Conservation (phyloP, 2,888 invertebrate genomes). For the Poecilus cupreus region DNA sequence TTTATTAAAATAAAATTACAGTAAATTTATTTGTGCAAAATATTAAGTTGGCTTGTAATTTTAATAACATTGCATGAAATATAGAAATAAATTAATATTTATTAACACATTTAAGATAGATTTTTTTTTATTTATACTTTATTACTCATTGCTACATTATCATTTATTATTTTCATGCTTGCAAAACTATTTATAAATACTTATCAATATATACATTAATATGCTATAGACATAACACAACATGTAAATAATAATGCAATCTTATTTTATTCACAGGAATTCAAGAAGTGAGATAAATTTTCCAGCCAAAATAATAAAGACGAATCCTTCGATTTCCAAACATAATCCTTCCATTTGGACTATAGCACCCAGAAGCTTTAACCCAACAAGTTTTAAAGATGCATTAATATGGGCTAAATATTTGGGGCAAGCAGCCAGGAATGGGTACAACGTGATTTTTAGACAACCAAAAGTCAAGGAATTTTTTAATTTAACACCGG, state of each 20-base stretch:
- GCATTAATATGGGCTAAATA: constrained; percentile 84
- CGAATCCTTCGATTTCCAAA: neutral
- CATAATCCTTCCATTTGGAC: constrained; percentile 68
- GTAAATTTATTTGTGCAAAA: too few species aligned
- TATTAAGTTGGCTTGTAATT: too few species aligned
- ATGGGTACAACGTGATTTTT: constrained; percentile 83
- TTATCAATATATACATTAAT: neutral
- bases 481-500: constrained; percentile 79
- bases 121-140: constrained; percentile 56
- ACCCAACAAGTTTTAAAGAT: constrained; percentile 71
- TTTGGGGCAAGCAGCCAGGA: constrained; percentile 83
- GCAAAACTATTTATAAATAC: neutral
- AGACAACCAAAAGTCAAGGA: constrained; percentile 79
- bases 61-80: too few species aligned
- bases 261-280: neutral
- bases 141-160: too few species aligned
- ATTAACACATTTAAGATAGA: too few species aligned
- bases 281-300: neutral
- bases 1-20: too few species aligned
- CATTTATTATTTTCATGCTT: neutral
- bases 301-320: constrained; percentile 17
- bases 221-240: neutral
- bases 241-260: neutral
- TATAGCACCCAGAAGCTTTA: constrained; percentile 65
- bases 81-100: too few species aligned